A percentile compares a stretch with the other conserved stretches of the same genome.
Conservation (phyloP, 1,140 invertebrate genomes). For the Asobara japonica region DNA sequence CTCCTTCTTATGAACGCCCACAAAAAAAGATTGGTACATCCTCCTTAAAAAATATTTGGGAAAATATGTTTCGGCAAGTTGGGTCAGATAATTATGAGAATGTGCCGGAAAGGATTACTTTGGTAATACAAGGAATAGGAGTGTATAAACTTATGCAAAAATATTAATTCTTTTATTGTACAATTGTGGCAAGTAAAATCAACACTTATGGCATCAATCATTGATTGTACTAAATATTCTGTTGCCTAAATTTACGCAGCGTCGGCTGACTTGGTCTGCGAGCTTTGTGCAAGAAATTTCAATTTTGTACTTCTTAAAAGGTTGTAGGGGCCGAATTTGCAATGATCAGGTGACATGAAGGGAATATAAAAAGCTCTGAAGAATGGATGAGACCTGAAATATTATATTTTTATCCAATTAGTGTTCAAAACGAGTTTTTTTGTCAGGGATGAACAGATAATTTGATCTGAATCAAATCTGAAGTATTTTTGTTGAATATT, state of each 20-base stretch:
- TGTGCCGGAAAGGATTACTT: too few relatives aligned
- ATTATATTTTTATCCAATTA: slow-evolving; percentile 26
- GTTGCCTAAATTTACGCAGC: slow-evolving; percentile 33
- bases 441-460: too few relatives aligned
- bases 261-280: slow-evolving; percentile 44
- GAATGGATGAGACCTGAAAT: slow-evolving; percentile 77
- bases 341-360: slow-evolving; percentile 77
- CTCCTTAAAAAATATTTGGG: too few relatives aligned
- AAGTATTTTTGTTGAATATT: too few relatives aligned
- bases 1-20: too few relatives aligned
- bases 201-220: background rate
- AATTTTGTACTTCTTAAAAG: slow-evolving; percentile 75
- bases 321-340: slow-evolving; percentile 82
- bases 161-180: background rate
- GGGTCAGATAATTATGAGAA: too few relatives aligned
- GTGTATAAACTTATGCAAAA: background rate
- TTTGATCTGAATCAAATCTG: too few relatives aligned
- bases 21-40: too few relatives aligned
- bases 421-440: slow-evolving; percentile 29
- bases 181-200: background rate
- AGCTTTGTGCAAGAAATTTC: slow-evolving; percentile 44
- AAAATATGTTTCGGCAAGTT: too few relatives aligned
- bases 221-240: background rate
- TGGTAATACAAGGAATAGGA: too few relatives aligned
- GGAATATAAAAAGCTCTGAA: slow-evolving; percentile 92